Conservation (phyloP, 2,888 invertebrate genomes). For the Oxycera nigricornis region DNA sequence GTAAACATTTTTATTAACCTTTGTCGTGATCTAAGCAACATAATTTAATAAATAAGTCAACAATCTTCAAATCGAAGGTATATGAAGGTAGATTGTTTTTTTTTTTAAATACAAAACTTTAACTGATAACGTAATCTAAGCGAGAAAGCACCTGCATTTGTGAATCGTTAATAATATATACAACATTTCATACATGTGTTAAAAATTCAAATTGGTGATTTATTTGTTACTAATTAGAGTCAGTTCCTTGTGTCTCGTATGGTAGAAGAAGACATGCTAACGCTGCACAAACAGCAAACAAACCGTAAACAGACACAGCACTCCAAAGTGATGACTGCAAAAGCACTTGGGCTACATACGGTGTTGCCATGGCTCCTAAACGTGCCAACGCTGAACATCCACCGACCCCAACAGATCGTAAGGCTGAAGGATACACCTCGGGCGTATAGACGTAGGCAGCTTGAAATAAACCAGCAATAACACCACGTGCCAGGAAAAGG, state of each 20-base stretch:
- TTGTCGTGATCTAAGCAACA: background rate
- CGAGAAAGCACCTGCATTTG: conserved; percentile 21
- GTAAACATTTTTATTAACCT: background rate
- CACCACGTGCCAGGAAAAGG: conserved; percentile 86
- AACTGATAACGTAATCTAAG: too few species aligned
- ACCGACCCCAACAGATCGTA: conserved; percentile 90
- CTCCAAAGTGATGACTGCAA: conserved; percentile 66
- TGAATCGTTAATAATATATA: conserved; percentile 3
- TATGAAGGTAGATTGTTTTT: too few species aligned
- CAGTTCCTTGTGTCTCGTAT: conserved; percentile 68
- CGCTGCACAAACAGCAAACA: conserved; percentile 67
- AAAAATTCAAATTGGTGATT: background rate
- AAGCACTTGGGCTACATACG: conserved; percentile 90
- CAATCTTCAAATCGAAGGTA: background rate
- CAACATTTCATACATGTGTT: background rate
- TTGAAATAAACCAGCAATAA: conserved; percentile 94
- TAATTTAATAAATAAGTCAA: conserved; percentile 13
- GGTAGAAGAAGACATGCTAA: conserved; percentile 69
- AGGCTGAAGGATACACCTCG: conserved; percentile 90
- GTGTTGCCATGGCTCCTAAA: conserved; percentile 92
- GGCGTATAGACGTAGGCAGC: conserved; percentile 96
- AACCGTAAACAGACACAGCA: conserved; percentile 69
- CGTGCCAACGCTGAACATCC: conserved; percentile 90
- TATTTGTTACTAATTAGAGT: conserved; percentile 40
- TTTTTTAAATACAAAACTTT: too few species aligned